These are phyloP conservation scores for Ptychodera flava DNA, from an alignment of 35 echinoderm and acorn worm species.

Conservation along the genomic window DNA sequence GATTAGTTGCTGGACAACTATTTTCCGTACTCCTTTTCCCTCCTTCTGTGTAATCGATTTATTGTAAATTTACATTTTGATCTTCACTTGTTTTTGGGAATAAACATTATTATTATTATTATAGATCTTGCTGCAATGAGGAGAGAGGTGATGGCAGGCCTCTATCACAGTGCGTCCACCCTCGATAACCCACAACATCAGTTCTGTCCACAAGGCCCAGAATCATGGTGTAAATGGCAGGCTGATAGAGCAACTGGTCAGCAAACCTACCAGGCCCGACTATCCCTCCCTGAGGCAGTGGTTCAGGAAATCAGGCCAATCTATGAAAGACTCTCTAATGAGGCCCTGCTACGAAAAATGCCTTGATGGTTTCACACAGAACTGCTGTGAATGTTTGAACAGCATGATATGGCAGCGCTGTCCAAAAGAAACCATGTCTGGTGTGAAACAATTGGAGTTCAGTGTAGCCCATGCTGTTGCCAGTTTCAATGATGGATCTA, in stretches of 20 bases:
- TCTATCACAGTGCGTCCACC: conserved; percentile 9
- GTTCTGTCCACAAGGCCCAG: conserved; percentile 19
- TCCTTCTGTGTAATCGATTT: too few species aligned
- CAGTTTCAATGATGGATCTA: conserved; percentile 36
- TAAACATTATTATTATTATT: too few species aligned
- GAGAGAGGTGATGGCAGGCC: conserved; percentile 18
- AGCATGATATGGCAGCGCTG: conserved; percentile 17
- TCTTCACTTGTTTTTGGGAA: too few species aligned
- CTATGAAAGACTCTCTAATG: not conserved
- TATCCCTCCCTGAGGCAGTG: not conserved
- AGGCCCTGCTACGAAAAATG: too few species aligned
- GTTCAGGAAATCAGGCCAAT: conserved; percentile 12
- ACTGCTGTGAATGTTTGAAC: conserved; percentile 15
- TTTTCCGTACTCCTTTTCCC: too few species aligned
- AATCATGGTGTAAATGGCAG: conserved; percentile 38
- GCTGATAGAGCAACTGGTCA: not conserved
- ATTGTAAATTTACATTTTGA: too few species aligned
- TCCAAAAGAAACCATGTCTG: conserved; percentile 10
- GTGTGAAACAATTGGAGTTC: not conserved
- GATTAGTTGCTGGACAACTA: too few species aligned
- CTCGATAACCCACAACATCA: not conserved
- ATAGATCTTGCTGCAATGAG: too few species aligned
- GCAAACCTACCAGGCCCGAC: conserved; percentile 4
- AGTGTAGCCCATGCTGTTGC: conserved; percentile 20
- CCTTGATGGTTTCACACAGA: conserved; percentile 27